Evolutionary conservation across 2,113 vertebrate genomes (phyloP), one percentile per base, ranked within the genome.

Genomic region (Toxostoma redivivum): DNA sequence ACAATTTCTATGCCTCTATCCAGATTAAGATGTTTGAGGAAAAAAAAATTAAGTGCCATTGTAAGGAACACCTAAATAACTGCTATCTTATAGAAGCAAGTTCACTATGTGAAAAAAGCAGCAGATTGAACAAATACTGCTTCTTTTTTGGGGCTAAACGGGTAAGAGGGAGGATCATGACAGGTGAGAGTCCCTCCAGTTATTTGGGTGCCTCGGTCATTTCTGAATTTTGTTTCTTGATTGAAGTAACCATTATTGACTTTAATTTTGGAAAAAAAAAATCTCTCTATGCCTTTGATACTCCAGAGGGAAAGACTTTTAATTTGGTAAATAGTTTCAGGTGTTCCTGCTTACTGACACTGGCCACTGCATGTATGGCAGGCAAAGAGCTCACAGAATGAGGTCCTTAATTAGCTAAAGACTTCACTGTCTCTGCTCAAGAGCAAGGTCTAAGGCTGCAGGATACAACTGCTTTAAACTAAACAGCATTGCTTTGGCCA

Each of bases 141-240:
- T 53, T 56, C 1, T 4, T 53, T 74, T 82, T n/a, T 8, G 60
- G 38, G 11, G 16, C 90, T 50, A 58, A 65, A 38, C 51, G 64
- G 27, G 3, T 33, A 31, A 42, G 37, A 66, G 30, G 14, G 21
- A 62, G 33, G 11, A 40, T 69, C 11, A 28, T 50, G 17, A 22
- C 20, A 42, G 24, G 33, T 31, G 16, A 10, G 20, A 81, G 12
- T 35, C 27, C 5, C 6, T 78, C 5, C 13, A 54, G 33, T 30
- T 11, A 7, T 38, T 57, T 50, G 18, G 9, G 40, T 81, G 27
- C 42, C 12, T 78, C 0, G 0, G 24, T 35, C 1, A 18, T 14
- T 47, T 66, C 24, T 13, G 1, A 62, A 38, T 74, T 87, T 89
- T 47, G 5, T 74, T 79, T 51, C 40, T 80, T 79, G 20, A 56